A percentile compares a stretch with the other conserved stretches of the same genome.
Conservation (phyloP, 1,140 invertebrate species). For the Helicoverpa zea region DNA sequence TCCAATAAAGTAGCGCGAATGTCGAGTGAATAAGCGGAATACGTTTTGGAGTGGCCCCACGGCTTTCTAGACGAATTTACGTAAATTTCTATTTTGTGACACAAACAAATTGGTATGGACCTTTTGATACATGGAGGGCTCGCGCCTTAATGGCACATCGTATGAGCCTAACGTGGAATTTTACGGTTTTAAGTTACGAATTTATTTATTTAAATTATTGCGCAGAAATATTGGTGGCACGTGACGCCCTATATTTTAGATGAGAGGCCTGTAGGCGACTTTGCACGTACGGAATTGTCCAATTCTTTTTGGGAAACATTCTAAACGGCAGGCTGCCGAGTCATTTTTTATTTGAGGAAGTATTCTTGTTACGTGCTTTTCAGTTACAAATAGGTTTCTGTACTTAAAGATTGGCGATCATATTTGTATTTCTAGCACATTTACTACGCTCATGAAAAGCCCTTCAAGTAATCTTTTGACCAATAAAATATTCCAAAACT, state of each 20-base stretch:
- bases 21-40: slow-evolving; percentile 62
- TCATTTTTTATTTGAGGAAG: too few species aligned
- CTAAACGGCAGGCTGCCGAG: neutral
- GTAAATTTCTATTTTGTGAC: slow-evolving; percentile 71
- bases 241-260: neutral
- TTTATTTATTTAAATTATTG: slow-evolving; percentile 32
- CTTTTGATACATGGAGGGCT: slow-evolving; percentile 48
- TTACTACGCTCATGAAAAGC: too few species aligned
- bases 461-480: too few species aligned
- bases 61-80: slow-evolving; percentile 67
- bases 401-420: too few species aligned
- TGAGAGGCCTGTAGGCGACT: neutral
- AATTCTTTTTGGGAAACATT: neutral
- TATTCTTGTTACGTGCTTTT: too few species aligned
- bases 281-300: neutral
- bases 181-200: slow-evolving; percentile 36
- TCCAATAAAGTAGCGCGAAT: slow-evolving; percentile 70
- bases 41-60: slow-evolving; percentile 54
- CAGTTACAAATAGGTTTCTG: too few species aligned
- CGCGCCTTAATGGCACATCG: slow-evolving; percentile 30
- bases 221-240: slow-evolving; percentile 13
- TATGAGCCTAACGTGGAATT: slow-evolving; percentile 28
- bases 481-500: too few species aligned
- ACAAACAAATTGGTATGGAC: slow-evolving; percentile 70
- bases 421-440: too few species aligned